Evolutionary conservation across 2,113 vertebrate genomes (phyloP).

Genomic region (Xerus inauris): DNA sequence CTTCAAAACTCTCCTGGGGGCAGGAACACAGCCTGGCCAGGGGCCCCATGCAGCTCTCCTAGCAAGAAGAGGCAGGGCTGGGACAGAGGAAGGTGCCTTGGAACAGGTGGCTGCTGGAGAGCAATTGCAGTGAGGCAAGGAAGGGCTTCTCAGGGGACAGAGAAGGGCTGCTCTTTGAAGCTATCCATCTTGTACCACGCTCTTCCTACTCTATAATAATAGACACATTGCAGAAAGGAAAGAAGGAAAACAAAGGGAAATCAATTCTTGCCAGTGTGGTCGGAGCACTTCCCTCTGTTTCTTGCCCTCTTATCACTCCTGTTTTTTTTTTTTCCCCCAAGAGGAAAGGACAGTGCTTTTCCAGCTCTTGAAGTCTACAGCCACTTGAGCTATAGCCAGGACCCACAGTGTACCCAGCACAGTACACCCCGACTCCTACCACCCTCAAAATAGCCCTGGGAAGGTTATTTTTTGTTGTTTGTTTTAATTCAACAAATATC

Average conservation of each 20-base stretch:
- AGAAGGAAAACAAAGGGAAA: neutral
- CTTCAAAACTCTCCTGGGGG: conserved; percentile 46
- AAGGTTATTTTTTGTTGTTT: neutral
- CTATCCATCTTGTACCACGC: rapidly evolving
- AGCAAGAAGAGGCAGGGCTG: rapidly evolving
- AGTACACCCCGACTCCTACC: no score
- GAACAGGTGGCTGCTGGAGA: conserved; percentile 17
- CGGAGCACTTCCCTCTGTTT: neutral
- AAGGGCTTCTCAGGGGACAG: neutral
- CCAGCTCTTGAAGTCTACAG: neutral
- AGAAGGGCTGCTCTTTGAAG: neutral
- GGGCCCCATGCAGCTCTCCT: neutral
- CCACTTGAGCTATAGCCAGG: no score
- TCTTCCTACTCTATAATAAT: conserved; percentile 8
- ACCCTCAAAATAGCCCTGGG: neutral
- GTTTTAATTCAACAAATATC: neutral
- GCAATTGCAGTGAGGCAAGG: neutral
- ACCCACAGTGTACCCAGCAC: neutral
- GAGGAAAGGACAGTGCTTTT: neutral
- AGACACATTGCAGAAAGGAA: neutral
- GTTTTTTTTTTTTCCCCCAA: neutral
- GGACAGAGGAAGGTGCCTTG: rapidly evolving
- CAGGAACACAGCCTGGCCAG: conserved; percentile 5
- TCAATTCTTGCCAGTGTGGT: neutral
- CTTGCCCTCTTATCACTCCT: neutral